Evolutionary conservation across 2,888 invertebrate genomes (phyloP).

Genomic region (Agelastica alni): DNA sequence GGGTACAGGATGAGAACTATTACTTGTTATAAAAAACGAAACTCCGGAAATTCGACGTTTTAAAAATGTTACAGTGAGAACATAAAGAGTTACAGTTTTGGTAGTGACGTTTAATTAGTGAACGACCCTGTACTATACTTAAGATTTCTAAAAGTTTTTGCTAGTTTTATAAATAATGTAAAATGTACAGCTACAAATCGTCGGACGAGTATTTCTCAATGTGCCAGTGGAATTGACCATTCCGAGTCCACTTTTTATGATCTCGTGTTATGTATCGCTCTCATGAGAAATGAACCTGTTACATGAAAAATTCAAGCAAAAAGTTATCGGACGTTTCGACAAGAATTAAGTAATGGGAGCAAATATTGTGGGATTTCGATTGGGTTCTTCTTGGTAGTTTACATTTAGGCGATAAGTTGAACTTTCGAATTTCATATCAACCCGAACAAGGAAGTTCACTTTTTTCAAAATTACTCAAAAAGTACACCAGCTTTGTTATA

Average conservation of each 20-base stretch:
- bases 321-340: slow-evolving; percentile 21
- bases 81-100: too few species aligned
- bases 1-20: too few species aligned
- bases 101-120: too few species aligned
- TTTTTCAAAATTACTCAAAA: too few species aligned
- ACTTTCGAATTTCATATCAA: too few species aligned
- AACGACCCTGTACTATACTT: slow-evolving; percentile 32
- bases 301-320: slow-evolving; percentile 21
- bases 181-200: slow-evolving; percentile 34
- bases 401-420: not conserved
- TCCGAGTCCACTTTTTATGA: slow-evolving; percentile 33
- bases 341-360: slow-evolving; percentile 22
- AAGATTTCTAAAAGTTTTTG: slow-evolving; percentile 36
- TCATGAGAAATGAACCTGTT: slow-evolving; percentile 35
- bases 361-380: slow-evolving; percentile 8
- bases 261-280: slow-evolving; percentile 29
- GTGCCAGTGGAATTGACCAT: slow-evolving; percentile 31
- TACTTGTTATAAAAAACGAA: too few species aligned
- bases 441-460: too few species aligned
- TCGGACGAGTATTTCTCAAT: slow-evolving; percentile 34
- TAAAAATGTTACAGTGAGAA: too few species aligned
- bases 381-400: not conserved
- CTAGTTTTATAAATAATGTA: slow-evolving; percentile 38
- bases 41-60: too few species aligned
- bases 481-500: too few species aligned